Conservation (phyloP, 1,140 invertebrate genomes). For the Neodiprion virginianus region DNA sequence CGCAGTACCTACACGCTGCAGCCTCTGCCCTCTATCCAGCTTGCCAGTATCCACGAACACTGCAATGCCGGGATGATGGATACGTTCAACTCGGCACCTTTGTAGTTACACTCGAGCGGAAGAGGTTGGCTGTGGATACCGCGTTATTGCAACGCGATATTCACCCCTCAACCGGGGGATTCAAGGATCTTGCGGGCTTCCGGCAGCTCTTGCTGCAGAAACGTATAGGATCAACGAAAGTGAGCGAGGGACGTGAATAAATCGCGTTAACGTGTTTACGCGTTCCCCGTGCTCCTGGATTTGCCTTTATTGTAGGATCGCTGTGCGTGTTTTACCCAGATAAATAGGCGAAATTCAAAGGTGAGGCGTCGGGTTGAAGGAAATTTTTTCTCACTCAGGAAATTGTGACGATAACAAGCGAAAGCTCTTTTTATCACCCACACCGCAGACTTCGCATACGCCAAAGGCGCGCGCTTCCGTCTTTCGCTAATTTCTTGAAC, state of each 20-base stretch:
- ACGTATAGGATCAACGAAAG: not conserved
- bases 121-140: not conserved
- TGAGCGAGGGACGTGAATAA: not conserved
- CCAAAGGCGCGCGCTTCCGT: not conserved
- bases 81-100: not conserved
- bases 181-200: too few relatives aligned
- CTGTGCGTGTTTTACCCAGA: too few relatives aligned
- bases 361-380: too few relatives aligned
- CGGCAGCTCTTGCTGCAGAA: not conserved
- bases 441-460: not conserved
- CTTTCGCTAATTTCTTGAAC: not conserved
- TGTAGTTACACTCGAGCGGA: conserved; percentile 1
- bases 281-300: not conserved
- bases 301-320: too few relatives aligned
- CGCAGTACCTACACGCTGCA: not conserved
- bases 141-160: conserved; percentile 6
- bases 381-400: not conserved
- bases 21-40: not conserved
- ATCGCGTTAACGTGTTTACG: not conserved
- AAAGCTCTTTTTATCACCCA: not conserved
- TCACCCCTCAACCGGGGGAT: not conserved
- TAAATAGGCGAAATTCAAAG: too few relatives aligned
- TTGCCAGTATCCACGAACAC: not conserved
- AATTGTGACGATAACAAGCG: not conserved
- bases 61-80: not conserved